Conservation (phyloP, 1,140 invertebrate species). For the Coptotermes formosanus region DNA sequence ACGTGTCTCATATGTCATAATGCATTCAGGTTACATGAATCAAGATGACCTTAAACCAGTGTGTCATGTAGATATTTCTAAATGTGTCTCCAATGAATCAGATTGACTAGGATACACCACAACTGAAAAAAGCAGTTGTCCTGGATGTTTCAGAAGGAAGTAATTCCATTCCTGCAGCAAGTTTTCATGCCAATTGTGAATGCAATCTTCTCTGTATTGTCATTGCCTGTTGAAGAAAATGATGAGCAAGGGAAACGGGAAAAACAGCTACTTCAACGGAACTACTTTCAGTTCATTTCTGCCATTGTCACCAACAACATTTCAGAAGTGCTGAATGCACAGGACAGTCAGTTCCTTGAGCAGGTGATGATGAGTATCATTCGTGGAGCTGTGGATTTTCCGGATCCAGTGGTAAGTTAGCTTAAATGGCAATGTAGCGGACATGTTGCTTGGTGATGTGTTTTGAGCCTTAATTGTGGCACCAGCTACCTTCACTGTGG, state of each 20-base stretch:
- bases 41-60: too few species aligned
- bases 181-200: conserved; percentile 57
- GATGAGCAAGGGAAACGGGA: conserved; percentile 54
- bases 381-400: conserved; percentile 55
- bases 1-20: too few species aligned
- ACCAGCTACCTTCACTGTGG: too few species aligned
- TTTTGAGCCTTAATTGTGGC: too few species aligned
- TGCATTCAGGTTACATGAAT: too few species aligned
- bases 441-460: too few species aligned
- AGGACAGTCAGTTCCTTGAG: conserved; percentile 43
- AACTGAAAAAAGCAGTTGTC: conserved; percentile 34
- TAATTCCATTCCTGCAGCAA: conserved; percentile 55
- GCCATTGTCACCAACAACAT: conserved; percentile 54
- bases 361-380: conserved; percentile 54
- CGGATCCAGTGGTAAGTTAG: conserved; percentile 53
- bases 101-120: background rate
- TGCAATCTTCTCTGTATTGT: conserved; percentile 51
- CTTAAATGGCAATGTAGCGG: too few species aligned
- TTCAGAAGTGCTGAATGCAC: conserved; percentile 51
- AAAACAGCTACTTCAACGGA: conserved; percentile 52
- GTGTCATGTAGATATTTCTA: too few species aligned
- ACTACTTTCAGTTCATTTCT: conserved; percentile 57
- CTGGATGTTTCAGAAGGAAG: conserved; percentile 51
- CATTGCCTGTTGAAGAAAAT: conserved; percentile 49
- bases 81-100: background rate